Percentiles rank a stretch among this genome's conserved stretches.
Conservation (phyloP, 2,797 vertebrate species). For the Diceros bicornis region DNA sequence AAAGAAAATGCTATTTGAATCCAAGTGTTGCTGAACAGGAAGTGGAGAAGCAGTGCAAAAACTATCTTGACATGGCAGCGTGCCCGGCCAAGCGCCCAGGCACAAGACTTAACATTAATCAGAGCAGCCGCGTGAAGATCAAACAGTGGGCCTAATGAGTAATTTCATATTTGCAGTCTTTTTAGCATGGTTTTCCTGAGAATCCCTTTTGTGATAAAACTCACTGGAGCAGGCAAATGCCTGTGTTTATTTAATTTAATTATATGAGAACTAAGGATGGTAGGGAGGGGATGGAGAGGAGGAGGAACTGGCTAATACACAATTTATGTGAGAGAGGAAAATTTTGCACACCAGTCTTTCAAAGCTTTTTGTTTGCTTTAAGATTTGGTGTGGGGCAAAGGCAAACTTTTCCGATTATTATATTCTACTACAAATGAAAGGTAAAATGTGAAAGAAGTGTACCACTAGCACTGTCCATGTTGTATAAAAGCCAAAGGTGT, state of each 20-base stretch:
- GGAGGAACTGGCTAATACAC: neutral
- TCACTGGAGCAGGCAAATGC: constrained; percentile 25
- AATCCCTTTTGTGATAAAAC: constrained; percentile 8
- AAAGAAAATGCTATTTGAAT: constrained; percentile 27
- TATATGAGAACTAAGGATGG: neutral
- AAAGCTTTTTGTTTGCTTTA: constrained; percentile 18
- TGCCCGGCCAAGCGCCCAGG: accelerated
- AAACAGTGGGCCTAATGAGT: neutral
- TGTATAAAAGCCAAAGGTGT: neutral
- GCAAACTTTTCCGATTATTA: neutral
- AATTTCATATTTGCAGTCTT: neutral
- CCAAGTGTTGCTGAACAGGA: neutral
- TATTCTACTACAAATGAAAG: neutral
- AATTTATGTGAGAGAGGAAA: constrained; percentile 47
- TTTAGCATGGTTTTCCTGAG: constrained; percentile 23
- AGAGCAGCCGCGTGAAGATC: neutral
- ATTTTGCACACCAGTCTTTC: neutral
- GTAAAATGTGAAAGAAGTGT: constrained; percentile 30
- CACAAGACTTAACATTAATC: neutral
- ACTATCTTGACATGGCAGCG: accelerated
- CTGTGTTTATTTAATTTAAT: constrained; percentile 45
- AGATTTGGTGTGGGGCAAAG: constrained; percentile 35
- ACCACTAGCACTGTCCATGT: neutral
- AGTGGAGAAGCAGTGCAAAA: neutral
- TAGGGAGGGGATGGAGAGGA: neutral